These are phyloP conservation scores for Coturnix japonica DNA, from an alignment of 2,113 vertebrate genomes.

Conservation along the genomic window DNA sequence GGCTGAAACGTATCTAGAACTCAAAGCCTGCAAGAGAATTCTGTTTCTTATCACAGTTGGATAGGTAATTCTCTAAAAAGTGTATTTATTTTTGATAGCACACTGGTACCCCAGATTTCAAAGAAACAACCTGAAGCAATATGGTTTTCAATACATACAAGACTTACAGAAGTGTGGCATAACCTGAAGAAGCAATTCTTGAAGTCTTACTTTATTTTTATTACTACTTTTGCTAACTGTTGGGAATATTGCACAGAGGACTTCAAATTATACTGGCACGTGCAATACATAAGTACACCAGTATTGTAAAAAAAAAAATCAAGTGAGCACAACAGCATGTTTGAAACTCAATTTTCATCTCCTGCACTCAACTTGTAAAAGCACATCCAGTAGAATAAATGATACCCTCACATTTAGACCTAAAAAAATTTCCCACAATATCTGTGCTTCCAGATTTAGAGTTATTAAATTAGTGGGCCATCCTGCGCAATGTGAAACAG, in stretches of 20 bases:
- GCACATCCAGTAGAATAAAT: fast-evolving
- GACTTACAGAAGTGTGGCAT: neutral
- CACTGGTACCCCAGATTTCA: neutral
- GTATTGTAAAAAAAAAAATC: neutral
- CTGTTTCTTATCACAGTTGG: neutral
- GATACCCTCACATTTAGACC: neutral
- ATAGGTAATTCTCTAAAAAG: neutral
- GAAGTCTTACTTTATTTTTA: neutral
- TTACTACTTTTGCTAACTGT: neutral
- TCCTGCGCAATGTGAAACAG: fast-evolving
- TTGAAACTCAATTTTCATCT: neutral
- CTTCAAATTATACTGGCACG: neutral
- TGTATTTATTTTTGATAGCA: neutral
- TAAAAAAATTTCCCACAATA: neutral
- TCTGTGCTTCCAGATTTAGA: neutral
- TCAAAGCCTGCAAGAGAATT: neutral
- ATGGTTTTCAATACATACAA: neutral
- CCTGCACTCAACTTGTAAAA: neutral
- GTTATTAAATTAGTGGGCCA: neutral
- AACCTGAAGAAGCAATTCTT: neutral
- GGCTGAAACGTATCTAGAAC: neutral
- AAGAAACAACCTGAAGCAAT: neutral
- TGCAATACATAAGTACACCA: neutral
- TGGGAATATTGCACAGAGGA: neutral
- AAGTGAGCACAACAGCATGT: neutral